Base-by-base conservation (phyloP, 2,888 invertebrate species). In the Acanthococcus lagerstroemiae region DNA sequence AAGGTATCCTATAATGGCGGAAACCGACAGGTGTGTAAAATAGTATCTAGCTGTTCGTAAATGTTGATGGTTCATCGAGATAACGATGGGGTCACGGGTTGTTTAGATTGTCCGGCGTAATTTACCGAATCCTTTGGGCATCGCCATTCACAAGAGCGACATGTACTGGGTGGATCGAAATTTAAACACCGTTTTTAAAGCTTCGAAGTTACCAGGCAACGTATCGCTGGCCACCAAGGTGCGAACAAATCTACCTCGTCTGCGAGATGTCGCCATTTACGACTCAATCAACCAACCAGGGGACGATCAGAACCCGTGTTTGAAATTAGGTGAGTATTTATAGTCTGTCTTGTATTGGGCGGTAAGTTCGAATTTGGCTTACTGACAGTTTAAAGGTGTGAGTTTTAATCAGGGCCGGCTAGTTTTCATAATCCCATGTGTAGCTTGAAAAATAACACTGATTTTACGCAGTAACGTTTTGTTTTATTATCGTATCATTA, bases 161-260 rank as follows among this genome's bases (percentile, higher is more conserved):
- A 87, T 97, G 0, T 95, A 89, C 75, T 97, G 95, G 95, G 92
- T 95, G 0, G 96, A 97, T 74, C 82, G 92, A 66, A 95, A 95
- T 76, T 78, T 95, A 4, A 86, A 87, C 72, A 87, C 90, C 0
- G 84, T 92, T 24, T 88, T 87, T 75, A 86, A 85, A 74, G 86
- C 90, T 0, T 86, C 87, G 0, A 91, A 91, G 75, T 74, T 86
- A 46, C 84, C 85, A 0, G 89, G 90, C 69, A 70, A 68, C 52
- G 83, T 79, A 25, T 82, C 84, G 0, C 77, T 84, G 72, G 86
- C 88, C 0, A 84, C 83, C 0, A 81, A 85, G 50, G 80, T 95
- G 6, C 81, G 92, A 69, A 88, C 90, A 0, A 92, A 93, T 73
- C 76, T 96, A 45, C 86, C 85, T 3, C 90, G 89, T 74, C 77